A percentile compares a stretch with the other conserved stretches of the same genome.
These are phyloP conservation scores for Epicauta chinensis DNA, from an alignment of 1,140 invertebrate species.

Conservation along the genomic window DNA sequence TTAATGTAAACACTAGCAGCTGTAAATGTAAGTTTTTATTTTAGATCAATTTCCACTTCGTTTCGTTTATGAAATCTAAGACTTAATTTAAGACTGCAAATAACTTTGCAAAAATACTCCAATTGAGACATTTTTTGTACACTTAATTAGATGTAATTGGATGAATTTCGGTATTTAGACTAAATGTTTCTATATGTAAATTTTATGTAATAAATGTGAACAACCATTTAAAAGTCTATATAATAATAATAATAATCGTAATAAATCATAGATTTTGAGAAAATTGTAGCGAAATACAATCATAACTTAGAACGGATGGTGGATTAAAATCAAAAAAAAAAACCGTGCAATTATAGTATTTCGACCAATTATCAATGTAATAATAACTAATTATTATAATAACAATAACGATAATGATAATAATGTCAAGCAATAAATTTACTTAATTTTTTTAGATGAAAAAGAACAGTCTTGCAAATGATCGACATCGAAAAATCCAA, in stretches of 20 bases:
- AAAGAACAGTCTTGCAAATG: background rate
- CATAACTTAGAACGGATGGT: conserved; percentile 15
- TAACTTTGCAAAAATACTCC: conserved; percentile 10
- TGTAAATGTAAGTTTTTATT: no score
- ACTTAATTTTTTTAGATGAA: conserved; percentile 8
- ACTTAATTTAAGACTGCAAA: conserved; percentile 16
- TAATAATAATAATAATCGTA: no score
- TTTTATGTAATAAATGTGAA: conserved; percentile 10
- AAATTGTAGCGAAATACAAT: conserved; percentile 31
- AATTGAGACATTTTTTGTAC: conserved; percentile 4
- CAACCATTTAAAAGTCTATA: background rate
- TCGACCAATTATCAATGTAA: conserved; percentile 10
- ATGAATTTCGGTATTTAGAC: no score
- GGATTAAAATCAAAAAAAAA: background rate
- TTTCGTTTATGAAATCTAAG: conserved; percentile 8
- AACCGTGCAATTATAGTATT: conserved; percentile 10
- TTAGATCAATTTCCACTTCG: no score
- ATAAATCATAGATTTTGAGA: conserved; percentile 11
- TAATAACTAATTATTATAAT: no score
- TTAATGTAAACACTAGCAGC: no score
- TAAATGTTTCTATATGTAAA: conserved; percentile 10
- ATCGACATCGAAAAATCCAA: conserved; percentile 9
- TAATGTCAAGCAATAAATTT: conserved; percentile 8
- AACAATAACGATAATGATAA: no score
- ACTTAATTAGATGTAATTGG: no score